phyloP scores from a whole-genome alignment of 2,888 invertebrate species.

The Lasioglossum villosulum region DNA sequence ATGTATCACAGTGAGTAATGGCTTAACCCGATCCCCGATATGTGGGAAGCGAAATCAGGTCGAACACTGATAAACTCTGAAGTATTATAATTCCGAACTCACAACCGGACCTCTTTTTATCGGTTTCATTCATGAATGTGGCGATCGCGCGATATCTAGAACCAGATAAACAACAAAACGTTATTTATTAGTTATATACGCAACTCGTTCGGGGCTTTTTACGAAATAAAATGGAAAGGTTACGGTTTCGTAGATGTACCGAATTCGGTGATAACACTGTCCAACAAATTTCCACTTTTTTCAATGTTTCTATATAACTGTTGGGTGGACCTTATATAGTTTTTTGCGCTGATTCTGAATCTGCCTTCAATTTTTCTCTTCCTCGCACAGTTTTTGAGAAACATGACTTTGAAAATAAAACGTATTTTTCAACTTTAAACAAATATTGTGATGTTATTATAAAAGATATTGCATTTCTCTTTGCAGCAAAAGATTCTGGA shows the following conservation, averaged over 20 bases:
- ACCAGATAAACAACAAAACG: not conserved
- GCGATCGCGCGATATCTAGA: not conserved
- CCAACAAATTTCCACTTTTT: no score
- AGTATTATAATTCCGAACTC: constrained; percentile 1
- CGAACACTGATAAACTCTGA: constrained; percentile 12
- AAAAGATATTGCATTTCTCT: no score
- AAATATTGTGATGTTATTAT: no score
- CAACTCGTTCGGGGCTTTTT: not conserved
- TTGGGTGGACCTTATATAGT: no score
- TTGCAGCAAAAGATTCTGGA: no score
- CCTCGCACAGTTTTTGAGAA: no score
- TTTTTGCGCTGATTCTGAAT: no score
- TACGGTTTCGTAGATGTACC: not conserved
- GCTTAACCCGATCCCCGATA: not conserved
- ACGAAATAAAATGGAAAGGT: not conserved
- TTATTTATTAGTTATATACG: not conserved
- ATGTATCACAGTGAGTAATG: not conserved
- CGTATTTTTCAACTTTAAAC: no score
- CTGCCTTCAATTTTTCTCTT: no score
- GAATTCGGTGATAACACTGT: not conserved
- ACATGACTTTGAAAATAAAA: no score
- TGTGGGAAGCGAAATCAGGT: not conserved
- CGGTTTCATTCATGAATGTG: constrained; percentile 2
- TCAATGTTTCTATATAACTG: no score
- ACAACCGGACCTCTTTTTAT: not conserved